Evolutionary conservation across 1,140 invertebrate species (phyloP).

Genomic region (Gryllus bimaculatus): DNA sequence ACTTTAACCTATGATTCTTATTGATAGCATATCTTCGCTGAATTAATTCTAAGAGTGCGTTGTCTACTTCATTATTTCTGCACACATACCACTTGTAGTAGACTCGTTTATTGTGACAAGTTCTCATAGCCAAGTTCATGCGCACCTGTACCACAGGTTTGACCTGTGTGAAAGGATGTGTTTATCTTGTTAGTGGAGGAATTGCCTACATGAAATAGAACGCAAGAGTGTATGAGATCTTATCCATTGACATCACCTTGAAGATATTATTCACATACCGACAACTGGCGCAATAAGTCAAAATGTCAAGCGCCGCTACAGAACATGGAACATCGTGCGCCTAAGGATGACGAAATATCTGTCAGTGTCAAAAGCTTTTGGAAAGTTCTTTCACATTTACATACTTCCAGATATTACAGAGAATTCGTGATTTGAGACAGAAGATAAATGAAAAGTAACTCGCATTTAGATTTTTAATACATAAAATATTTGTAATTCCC

Average conservation of each 20-base stretch:
- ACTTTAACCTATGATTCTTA: too few relatives aligned
- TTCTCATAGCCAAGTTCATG: background rate
- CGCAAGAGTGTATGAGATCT: background rate
- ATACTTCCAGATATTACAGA: too few relatives aligned
- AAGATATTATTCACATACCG: background rate
- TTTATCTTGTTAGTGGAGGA: background rate
- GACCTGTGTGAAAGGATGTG: slow-evolving; percentile 3
- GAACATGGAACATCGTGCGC: background rate
- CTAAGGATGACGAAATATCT: background rate
- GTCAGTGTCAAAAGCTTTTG: background rate
- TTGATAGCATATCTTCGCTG: too few relatives aligned
- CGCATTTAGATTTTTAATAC: too few relatives aligned
- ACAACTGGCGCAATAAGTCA: background rate
- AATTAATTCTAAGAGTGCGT: too few relatives aligned
- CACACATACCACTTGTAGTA: too few relatives aligned
- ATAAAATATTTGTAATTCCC: too few relatives aligned
- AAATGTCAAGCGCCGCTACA: background rate
- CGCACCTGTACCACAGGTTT: background rate
- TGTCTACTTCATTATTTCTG: too few relatives aligned
- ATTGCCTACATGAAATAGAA: background rate
- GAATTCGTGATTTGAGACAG: too few relatives aligned
- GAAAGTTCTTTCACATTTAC: too few relatives aligned
- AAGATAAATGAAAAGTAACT: too few relatives aligned
- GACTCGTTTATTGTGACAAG: background rate
- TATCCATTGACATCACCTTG: background rate